Base-by-base conservation (phyloP, 2,888 invertebrate species). In the Morpho achilles region DNA sequence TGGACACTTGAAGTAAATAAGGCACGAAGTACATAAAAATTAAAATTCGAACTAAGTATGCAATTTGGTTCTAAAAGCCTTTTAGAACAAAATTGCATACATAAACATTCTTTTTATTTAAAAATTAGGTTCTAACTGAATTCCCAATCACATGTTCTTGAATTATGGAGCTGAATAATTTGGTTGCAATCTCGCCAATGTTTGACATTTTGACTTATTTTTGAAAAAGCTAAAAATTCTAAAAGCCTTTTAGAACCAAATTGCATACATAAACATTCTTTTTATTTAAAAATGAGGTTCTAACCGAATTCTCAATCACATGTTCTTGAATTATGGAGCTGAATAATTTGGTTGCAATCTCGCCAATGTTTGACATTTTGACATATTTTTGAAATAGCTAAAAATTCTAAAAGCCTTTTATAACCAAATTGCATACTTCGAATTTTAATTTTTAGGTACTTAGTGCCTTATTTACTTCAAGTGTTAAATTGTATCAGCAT, bases 201-300 rank as follows among this genome's bases (percentile, higher is more conserved):
- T 72, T 69, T 71, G 69, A 74, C 68, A 73, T 75, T 75, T 74
- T 64, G 72, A 79, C 73, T 70, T 76, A 68, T 82, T 82, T 83
- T 82, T 76, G 79, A 43, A n/a, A n/a, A n/a, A n/a, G n/a, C n/a
- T n/a, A n/a, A n/a, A n/a, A n/a, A n/a, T n/a, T n/a, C n/a, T n/a
- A n/a, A n/a, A n/a, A n/a, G n/a, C n/a, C n/a, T n/a, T n/a, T n/a
- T n/a, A n/a, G n/a, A n/a, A n/a, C n/a, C n/a, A n/a, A n/a, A n/a
- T 88, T 90, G 90, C 90, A 90, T 90, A 90, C 90, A 90, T 90
- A 90, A 90, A 53, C 59, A 58, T 55, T 45, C 43, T 32, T 66
- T 63, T 55, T 47, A 61, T 64, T 59, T 57, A 46, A 41, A 62
- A 54, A 45, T 16, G 61, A 53, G 54, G 50, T 60, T 58, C 56